Conservation (phyloP, 2,888 invertebrate species). For the Oxystoma pomonae region DNA sequence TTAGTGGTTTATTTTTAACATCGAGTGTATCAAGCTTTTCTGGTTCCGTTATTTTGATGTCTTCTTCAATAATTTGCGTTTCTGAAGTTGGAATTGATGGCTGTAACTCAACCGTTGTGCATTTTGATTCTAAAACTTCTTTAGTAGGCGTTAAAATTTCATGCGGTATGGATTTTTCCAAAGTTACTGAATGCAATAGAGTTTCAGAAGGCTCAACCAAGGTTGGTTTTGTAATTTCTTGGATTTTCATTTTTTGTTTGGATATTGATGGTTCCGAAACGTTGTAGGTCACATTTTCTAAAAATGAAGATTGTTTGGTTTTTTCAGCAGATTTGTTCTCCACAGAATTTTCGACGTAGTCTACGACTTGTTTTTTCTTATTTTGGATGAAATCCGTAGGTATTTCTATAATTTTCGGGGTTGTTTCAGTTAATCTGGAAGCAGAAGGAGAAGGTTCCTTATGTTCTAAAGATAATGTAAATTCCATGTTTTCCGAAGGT, state of each 20-base stretch:
- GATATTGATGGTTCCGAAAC: background rate
- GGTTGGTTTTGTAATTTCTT: background rate
- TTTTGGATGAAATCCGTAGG: background rate
- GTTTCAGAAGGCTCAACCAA: background rate
- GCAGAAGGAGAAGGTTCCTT: background rate
- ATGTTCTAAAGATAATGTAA: slow-evolving; percentile 36
- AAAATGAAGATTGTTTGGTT: background rate
- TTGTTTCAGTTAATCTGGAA: background rate
- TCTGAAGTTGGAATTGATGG: background rate
- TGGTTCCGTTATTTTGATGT: background rate
- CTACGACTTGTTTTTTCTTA: background rate
- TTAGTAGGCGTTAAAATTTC: background rate
- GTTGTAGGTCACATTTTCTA: background rate
- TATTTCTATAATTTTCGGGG: background rate
- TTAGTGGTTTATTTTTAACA: background rate
- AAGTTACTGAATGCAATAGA: background rate
- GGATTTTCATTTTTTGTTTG: background rate
- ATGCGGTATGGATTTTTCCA: background rate
- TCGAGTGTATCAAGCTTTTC: background rate
- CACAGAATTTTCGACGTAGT: too few relatives aligned
- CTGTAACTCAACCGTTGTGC: background rate
- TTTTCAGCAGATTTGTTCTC: too few relatives aligned
- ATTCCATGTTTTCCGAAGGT: slow-evolving; percentile 30
- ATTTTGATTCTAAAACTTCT: background rate
- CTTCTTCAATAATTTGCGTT: background rate